Evolutionary conservation across 2,888 invertebrate species (phyloP), one percentile per base, ranked within the genome.

Genomic region (Adela reaumurella): DNA sequence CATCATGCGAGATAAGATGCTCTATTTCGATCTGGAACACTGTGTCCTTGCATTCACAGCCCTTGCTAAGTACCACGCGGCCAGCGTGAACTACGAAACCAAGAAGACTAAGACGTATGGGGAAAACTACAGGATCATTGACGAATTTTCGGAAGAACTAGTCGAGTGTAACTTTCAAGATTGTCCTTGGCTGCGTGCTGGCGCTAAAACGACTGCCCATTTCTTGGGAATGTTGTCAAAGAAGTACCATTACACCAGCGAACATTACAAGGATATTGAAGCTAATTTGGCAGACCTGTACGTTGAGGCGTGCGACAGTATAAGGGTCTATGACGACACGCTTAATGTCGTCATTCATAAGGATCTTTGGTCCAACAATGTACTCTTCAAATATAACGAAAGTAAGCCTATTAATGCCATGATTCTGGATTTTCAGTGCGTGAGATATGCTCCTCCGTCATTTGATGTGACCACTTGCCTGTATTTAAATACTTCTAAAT

Each of bases 311-410:
- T 68, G 74, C 54, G 59, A 60, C 1, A 60, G 56, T 5, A 46
- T 74, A 5, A 57, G 51, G 10, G 62, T 64, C 11, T 57, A 62
- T 6, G 54, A 62, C 8, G 59, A 58, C 1, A 67, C 66, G 73
- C 8, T 70, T 71, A 77, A 77, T 46, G 66, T 70, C 0, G 50
- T 73, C 3, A 53, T 70, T 2, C 77, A 77, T 47, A 73, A 67
- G 46, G 77, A 77, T 47, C 49, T 76, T 19, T 77, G 77, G 77
- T 57, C 59, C 1, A 73, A 73, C 48, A 77, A 77, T 49, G 64
- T 77, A 1, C 62, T 77, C 61, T 77, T 70, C 46, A 64, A 63
- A 49, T 68, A 74, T 46, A 58, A 62, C 0, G 54, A 58, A 6
- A 72, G 71, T 1, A 56, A 43, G 1, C 73, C 72, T 1, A 56